Conservation (phyloP, 2,888 invertebrate species). For the Phymatocera aterrima region DNA sequence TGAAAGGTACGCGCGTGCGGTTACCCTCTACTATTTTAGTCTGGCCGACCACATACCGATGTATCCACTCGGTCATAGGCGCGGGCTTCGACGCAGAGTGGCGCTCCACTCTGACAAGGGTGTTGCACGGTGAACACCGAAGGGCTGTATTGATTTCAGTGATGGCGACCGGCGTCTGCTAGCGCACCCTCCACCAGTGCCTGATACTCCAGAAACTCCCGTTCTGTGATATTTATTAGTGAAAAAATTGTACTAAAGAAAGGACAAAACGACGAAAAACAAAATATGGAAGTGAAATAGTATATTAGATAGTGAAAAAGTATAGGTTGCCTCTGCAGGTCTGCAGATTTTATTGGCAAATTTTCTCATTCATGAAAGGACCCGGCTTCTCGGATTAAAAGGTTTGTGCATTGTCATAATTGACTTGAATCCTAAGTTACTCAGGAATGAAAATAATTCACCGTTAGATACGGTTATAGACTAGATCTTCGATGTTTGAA, state of each 20-base stretch:
- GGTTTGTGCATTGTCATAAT: conserved; percentile 18
- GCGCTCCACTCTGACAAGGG: conserved; percentile 34
- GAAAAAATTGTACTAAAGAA: neutral
- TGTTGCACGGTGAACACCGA: conserved; percentile 32
- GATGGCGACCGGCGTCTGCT: conserved; percentile 63
- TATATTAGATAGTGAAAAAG: neutral
- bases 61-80: neutral
- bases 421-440: neutral
- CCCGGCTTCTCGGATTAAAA: conserved; percentile 7
- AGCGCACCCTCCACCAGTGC: conserved; percentile 45
- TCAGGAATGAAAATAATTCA: neutral
- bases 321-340: neutral
- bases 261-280: neutral
- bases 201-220: conserved; percentile 18
- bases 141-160: conserved; percentile 69
- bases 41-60: neutral
- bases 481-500: too few species aligned
- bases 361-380: conserved; percentile 20
- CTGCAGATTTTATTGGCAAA: neutral
- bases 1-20: too few species aligned
- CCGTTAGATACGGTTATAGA: too few species aligned
- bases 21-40: neutral
- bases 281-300: conserved; percentile 43
- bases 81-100: conserved; percentile 29
- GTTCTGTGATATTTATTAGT: conserved; percentile 20